Evolutionary conservation across 2,113 vertebrate species (phyloP).

Genomic region (Ctenodactylus gundi): DNA sequence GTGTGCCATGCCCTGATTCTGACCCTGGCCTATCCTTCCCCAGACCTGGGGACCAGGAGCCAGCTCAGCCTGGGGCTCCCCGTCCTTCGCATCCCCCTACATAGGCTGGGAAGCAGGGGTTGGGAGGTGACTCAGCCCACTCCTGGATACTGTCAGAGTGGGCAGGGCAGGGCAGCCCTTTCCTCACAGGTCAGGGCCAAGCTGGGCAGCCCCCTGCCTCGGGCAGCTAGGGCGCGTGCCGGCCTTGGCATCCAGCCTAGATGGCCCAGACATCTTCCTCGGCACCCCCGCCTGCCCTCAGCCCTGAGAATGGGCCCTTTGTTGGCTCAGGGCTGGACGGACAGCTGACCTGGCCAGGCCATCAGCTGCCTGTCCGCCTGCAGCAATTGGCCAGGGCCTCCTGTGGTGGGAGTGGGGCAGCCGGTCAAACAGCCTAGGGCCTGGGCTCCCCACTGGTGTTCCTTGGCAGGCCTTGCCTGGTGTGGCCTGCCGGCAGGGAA

Average conservation of each 20-base stretch:
- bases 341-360: conserved; percentile 75
- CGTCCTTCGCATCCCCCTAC: no score
- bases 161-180: not conserved
- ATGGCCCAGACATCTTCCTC: conserved; percentile 67
- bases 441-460: not conserved
- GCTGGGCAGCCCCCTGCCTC: conserved; percentile 69
- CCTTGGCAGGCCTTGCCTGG: not conserved
- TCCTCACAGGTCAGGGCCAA: not conserved
- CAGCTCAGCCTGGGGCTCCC: not conserved
- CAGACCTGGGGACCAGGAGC: not conserved
- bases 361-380: conserved; percentile 58
- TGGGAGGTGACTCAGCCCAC: not conserved
- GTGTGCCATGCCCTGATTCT: not conserved
- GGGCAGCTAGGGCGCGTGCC: conserved; percentile 72
- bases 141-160: not conserved
- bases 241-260: conserved; percentile 66
- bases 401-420: not conserved
- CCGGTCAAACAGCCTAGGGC: not conserved
- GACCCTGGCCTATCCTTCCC: not conserved
- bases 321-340: conserved; percentile 56
- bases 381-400: conserved; percentile 38
- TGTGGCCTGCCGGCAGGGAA: not conserved
- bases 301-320: conserved; percentile 69
- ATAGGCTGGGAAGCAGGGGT: not conserved
- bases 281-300: conserved; percentile 63